phyloP scores from a whole-genome alignment of 2,797 vertebrate species.

The Platyrinchus mystaceus region DNA sequence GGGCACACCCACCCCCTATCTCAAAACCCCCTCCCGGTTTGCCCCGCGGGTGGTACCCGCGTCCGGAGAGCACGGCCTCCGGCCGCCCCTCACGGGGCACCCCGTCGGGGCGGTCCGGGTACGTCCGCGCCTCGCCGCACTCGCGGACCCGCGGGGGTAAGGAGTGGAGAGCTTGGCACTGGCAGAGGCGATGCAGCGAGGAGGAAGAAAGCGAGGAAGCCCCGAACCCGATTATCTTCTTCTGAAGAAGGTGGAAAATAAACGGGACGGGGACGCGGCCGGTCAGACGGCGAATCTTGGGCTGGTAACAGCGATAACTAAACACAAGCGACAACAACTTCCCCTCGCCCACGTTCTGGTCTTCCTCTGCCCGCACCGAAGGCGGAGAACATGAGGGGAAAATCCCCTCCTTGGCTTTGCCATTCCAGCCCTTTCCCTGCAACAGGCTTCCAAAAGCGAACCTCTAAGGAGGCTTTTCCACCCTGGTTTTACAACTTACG shows the following conservation, averaged over 20 bases:
- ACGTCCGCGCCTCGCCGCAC: not conserved
- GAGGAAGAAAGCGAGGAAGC: not conserved
- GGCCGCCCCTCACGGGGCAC: not conserved
- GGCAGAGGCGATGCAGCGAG: not conserved
- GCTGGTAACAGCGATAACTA: not conserved
- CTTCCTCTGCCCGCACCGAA: not conserved
- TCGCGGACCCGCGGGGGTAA: not conserved
- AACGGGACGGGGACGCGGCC: not conserved
- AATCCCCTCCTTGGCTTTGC: not conserved
- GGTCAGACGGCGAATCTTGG: not conserved
- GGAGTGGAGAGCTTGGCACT: not conserved
- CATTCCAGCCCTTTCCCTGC: not conserved
- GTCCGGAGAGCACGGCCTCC: not conserved
- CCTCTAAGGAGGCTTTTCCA: not conserved
- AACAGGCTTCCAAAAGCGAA: not conserved
- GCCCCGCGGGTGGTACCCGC: not conserved
- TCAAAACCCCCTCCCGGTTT: not conserved
- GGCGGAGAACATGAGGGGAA: rapidly evolving
- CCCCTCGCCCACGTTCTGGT: not conserved
- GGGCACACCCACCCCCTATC: not conserved
- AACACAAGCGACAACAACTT: not conserved
- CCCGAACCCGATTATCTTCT: not conserved
- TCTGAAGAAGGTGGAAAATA: not conserved
- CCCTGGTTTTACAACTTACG: not conserved
- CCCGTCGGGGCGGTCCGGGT: not conserved